Evolutionary conservation across 2,888 invertebrate species (phyloP).

Genomic region (Aproaerema taeniolella): DNA sequence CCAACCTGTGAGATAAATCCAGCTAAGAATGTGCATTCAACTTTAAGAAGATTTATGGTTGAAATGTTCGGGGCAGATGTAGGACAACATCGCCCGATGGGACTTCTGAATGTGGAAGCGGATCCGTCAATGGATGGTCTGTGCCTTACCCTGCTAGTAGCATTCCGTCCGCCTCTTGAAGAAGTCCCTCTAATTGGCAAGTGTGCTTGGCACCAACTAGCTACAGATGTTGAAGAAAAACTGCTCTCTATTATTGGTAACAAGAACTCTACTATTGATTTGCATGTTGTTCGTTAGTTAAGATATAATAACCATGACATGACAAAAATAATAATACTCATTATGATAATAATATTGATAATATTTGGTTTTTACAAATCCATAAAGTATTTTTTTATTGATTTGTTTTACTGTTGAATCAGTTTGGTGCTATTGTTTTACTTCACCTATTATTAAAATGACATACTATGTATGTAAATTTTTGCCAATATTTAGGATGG

Average conservation of each 20-base stretch:
- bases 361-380: slow-evolving; percentile 2
- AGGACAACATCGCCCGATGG: slow-evolving; percentile 89
- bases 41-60: slow-evolving; percentile 92
- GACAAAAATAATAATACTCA: slow-evolving; percentile 24
- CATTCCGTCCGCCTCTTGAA: slow-evolving; percentile 90
- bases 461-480: no score
- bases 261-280: slow-evolving; percentile 86
- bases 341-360: no score
- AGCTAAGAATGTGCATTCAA: slow-evolving; percentile 89
- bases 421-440: background rate
- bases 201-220: slow-evolving; percentile 92
- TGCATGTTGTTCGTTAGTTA: slow-evolving; percentile 87
- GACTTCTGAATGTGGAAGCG: slow-evolving; percentile 87
- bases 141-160: slow-evolving; percentile 88
- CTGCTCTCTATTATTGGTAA: slow-evolving; percentile 81
- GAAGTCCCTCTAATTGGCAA: slow-evolving; percentile 92
- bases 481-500: no score
- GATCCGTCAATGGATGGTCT: slow-evolving; percentile 82
- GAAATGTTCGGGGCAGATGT: slow-evolving; percentile 93
- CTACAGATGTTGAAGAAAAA: slow-evolving; percentile 81
- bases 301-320: background rate
- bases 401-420: background rate
- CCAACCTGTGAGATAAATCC: slow-evolving; percentile 94
- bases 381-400: background rate
- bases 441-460: background rate